phyloP scores from a whole-genome alignment of 2,888 invertebrate species.

The Dryococelus australis region DNA sequence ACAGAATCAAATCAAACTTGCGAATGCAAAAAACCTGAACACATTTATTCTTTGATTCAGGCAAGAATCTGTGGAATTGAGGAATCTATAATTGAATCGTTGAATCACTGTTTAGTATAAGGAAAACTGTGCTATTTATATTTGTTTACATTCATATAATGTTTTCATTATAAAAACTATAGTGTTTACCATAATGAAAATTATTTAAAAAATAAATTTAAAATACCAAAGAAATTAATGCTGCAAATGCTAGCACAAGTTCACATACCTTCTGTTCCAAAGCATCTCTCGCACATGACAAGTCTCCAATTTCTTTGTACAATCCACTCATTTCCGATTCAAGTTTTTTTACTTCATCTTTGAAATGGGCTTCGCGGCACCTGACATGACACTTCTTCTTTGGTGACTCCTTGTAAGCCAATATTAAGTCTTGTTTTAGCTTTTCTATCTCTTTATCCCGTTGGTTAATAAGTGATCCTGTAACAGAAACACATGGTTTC shows the following conservation, averaged over 20 bases:
- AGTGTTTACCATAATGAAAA: too few relatives aligned
- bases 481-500: not conserved
- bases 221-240: too few relatives aligned
- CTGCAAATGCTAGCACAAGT: not conserved
- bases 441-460: not conserved
- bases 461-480: not conserved
- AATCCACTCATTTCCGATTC: not conserved
- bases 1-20: too few relatives aligned
- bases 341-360: not conserved
- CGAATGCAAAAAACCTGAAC: too few relatives aligned
- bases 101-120: too few relatives aligned
- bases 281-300: not conserved
- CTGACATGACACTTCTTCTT: not conserved
- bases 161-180: too few relatives aligned
- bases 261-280: not conserved
- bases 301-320: not conserved
- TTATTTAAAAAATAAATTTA: too few relatives aligned
- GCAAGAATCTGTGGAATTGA: too few relatives aligned
- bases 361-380: not conserved
- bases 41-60: too few relatives aligned
- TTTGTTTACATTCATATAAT: too few relatives aligned
- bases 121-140: too few relatives aligned
- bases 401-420: not conserved
- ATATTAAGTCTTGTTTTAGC: not conserved
- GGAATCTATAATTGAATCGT: too few relatives aligned